Base-by-base conservation (phyloP, 2,797 vertebrate genomes). In the Ctenopoma kingsleyae region DNA sequence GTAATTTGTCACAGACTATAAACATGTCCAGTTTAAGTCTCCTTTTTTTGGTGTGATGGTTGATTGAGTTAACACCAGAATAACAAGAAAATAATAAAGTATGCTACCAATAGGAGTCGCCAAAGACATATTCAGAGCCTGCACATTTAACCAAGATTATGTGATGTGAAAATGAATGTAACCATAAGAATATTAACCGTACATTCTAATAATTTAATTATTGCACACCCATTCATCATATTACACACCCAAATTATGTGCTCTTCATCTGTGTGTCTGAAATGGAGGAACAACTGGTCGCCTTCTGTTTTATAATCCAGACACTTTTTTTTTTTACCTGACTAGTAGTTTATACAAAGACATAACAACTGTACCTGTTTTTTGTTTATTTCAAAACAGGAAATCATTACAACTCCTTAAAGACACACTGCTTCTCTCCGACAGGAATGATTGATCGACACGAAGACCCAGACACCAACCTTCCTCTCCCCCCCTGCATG, bases 401-500 rank as follows among this genome's bases (percentile, higher is more conserved):
- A 92, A 89, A 86, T 84, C 59, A 75, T 76, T 81, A 32, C 72
- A 75, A 75, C 57, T 5, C 80, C 89, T 83, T 94, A 93, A 95
- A 88, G 87, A 81, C 80, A 85, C 77, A 82, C 79, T 87, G 57
- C 83, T 94, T 93, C 66, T 92, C 89, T 92, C 80, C 85, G 85
- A 93, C 87, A 96, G 94, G 93, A 94, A 86, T 93, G 88, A 88
- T 68, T 13, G 61, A 92, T 70, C 58, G 2, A 63, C 59, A 25
- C 60, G 85, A 84, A 76, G 87, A 91, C 54, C 61, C 67, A 17
- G 87, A 86, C 23, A 40, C 2, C 51, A 7, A 8, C n/a, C 38
- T 38, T 4, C 16, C 48, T 56, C 35, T 1, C 1, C 12, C 1
- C 11, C 55, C 43, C 3, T 47, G 84, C 82, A 89, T 89, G 85